Evolutionary conservation across 2,113 vertebrate species (phyloP).

Genomic region (Symphodus melops): DNA sequence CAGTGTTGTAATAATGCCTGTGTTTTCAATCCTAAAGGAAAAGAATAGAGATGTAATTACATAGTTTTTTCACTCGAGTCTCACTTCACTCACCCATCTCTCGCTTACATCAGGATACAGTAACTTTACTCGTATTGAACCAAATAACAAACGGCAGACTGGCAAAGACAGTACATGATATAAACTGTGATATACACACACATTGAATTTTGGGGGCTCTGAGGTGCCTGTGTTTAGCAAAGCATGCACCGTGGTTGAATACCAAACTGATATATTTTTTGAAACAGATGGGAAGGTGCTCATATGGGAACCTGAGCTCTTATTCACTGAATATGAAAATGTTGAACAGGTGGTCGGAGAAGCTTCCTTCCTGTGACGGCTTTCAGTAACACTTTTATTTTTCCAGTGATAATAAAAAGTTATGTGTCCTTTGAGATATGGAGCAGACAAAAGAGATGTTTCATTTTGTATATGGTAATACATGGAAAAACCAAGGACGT

Average conservation of each 20-base stretch:
- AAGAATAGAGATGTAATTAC: neutral
- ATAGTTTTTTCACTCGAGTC: too few species aligned
- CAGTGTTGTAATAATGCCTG: constrained; percentile 49
- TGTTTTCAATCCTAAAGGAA: constrained; percentile 28
- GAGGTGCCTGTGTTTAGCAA: constrained; percentile 47
- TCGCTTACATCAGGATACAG: neutral
- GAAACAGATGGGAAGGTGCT: constrained; percentile 70
- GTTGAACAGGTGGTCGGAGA: constrained; percentile 69
- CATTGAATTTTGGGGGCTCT: constrained; percentile 21
- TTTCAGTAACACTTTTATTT: constrained; percentile 60
- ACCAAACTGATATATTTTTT: constrained; percentile 55
- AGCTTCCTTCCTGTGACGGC: constrained; percentile 38
- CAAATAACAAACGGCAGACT: neutral
- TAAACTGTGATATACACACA: constrained; percentile 11
- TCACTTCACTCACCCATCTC: constrained; percentile 15
- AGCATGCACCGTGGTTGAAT: constrained; percentile 46
- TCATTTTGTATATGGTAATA: neutral
- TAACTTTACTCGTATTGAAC: neutral
- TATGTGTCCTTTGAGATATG: constrained; percentile 22
- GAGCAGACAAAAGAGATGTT: constrained; percentile 23
- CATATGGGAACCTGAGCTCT: constrained; percentile 63
- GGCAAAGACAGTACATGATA: neutral
- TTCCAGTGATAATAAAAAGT: constrained; percentile 49
- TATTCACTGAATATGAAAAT: constrained; percentile 66
- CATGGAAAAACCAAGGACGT: constrained; percentile 7